phyloP scores from a whole-genome alignment of 2,113 vertebrate genomes.

The Tyto alba region DNA sequence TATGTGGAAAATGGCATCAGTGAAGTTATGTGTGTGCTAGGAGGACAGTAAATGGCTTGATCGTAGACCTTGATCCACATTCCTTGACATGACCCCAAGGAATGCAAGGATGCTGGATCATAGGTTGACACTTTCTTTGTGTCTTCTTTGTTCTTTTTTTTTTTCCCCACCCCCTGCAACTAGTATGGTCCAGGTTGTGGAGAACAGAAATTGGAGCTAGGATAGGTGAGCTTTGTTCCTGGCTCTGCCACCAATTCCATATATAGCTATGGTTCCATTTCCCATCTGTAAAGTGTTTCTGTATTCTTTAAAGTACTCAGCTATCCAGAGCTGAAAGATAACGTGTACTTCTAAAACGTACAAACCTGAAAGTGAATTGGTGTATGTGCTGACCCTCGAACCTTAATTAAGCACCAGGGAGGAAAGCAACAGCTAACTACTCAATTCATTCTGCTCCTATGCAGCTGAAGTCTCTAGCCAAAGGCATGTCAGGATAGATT shows the following conservation, averaged over 20 bases:
- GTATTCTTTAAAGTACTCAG: not conserved
- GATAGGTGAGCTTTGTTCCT: not conserved
- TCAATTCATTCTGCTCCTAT: not conserved
- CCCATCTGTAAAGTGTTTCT: not conserved
- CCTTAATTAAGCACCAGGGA: not conserved
- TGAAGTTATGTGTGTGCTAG: not conserved
- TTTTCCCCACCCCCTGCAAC: not conserved
- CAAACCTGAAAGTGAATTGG: not conserved
- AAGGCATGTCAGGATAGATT: constrained; percentile 29
- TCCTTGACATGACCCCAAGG: not conserved
- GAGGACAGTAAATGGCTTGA: not conserved
- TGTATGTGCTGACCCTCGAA: not conserved
- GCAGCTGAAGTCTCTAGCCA: not conserved
- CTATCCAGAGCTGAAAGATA: not conserved
- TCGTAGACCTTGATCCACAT: not conserved
- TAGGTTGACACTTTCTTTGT: not conserved
- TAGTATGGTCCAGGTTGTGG: not conserved
- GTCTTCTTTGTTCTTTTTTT: no score
- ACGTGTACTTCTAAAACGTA: not conserved
- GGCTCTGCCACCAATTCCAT: not conserved
- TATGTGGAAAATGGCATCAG: not conserved
- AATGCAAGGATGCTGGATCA: not conserved
- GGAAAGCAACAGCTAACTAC: not conserved
- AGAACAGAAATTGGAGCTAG: not conserved
- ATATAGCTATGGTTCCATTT: not conserved